Base-by-base conservation (phyloP, 2,113 vertebrate species). In the Nothoprocta perdicaria region DNA sequence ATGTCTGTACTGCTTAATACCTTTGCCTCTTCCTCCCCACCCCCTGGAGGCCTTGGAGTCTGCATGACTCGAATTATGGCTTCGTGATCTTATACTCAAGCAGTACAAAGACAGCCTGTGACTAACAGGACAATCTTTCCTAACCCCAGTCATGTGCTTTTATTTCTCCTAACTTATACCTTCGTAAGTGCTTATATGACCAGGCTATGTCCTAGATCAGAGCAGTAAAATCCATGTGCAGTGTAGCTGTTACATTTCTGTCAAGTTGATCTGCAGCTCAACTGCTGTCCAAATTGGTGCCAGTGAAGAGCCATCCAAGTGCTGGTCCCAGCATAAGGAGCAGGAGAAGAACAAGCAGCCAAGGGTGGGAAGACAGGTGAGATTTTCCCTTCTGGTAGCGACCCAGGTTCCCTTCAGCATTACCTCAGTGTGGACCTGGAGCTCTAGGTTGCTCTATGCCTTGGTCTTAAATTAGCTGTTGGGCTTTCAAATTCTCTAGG, bases 81-180 rank as follows among this genome's bases (percentile, higher is more conserved):
- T 84, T 83, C 35, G 9, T 4, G 18, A 11, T 10, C 26, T 17
- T 17, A 45, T 17, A 15, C 45, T 26, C 18, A 26, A 50, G n/a
- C 23, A 50, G 33, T 33, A 50, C 18, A 50, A 19, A 45, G 67
- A 69, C 67, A 35, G 24, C 67, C 16, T 35, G 22, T 6, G 14
- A 26, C n/a, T 69, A 50, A 50, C 12, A 33, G 17, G 31, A 31
- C 24, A 23, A 10, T 63, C 80, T 71, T 38, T 84, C 26, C 31
- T 29, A 24, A 9, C 21, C 63, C 12, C 12, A 68, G 7, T 33
- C 21, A 10, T 33, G 8, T 43, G 22, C 16, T 38, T 57, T 35
- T 74, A 0, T 67, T 22, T 46, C 35, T 68, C 12, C 38, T 79
- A 12, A 9, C 16, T 57, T 31, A 5, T 0, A 0, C 41, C 50